Conservation (phyloP, 2,797 vertebrate species). For the Darevskia mixta region DNA sequence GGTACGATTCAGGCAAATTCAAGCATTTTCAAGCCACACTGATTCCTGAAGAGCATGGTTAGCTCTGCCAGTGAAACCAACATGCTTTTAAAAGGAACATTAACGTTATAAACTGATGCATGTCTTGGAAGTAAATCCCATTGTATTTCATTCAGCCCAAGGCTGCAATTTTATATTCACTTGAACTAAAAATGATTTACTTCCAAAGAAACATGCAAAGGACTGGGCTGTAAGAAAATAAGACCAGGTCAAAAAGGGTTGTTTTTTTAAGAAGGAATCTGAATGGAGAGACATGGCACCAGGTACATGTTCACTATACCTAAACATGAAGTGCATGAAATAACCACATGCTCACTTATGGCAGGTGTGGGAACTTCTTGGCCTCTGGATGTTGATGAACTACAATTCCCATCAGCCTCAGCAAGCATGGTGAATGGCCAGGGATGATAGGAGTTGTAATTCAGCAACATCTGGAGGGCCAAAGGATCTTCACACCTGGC, state of each 20-base stretch:
- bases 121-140: background rate
- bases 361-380: no score
- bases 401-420: no score
- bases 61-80: background rate
- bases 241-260: background rate
- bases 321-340: background rate
- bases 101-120: background rate
- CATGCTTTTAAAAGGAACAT: background rate
- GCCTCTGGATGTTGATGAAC: no score
- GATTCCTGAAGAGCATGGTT: background rate
- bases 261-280: background rate
- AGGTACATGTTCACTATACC: background rate
- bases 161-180: background rate
- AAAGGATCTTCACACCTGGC: no score
- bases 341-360: background rate
- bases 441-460: no score
- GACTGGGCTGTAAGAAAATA: background rate
- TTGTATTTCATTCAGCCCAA: background rate
- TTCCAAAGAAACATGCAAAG: background rate
- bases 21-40: background rate
- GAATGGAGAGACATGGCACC: background rate
- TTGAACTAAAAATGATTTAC: background rate
- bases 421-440: no score
- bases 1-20: background rate
- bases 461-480: no score